Conservation (phyloP, 1,140 invertebrate species). For the Eciton burchellii region DNA sequence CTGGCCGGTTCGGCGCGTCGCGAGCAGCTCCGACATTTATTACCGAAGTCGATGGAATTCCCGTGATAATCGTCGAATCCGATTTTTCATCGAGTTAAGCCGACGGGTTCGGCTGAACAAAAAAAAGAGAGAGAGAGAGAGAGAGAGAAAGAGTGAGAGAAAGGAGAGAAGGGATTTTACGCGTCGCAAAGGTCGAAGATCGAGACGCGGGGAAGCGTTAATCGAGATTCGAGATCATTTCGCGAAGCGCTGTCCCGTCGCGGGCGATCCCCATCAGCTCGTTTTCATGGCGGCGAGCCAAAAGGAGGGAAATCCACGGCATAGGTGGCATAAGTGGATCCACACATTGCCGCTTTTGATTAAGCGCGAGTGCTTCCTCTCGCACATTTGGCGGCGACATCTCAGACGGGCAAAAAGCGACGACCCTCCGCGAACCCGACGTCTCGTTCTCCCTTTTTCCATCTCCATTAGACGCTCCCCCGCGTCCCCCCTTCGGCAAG, state of each 20-base stretch:
- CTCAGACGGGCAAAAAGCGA: constrained; percentile 78
- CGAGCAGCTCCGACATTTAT: not conserved
- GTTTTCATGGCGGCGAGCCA: constrained; percentile 2
- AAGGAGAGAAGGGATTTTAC: not conserved
- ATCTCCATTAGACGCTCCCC: constrained; percentile 61
- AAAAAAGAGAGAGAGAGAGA: no score
- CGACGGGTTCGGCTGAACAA: no score
- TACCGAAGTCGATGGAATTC: not conserved
- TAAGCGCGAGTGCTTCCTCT: constrained; percentile 68
- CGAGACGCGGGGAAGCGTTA: not conserved
- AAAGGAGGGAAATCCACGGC: constrained; percentile 68
- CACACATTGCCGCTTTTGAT: constrained; percentile 77
- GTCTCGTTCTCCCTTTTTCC: constrained; percentile 63
- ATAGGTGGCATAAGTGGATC: constrained; percentile 75
- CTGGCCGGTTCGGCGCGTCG: no score
- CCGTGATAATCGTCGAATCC: not conserved
- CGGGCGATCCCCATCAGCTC: constrained; percentile 6
- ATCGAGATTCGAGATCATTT: not conserved
- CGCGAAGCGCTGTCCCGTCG: constrained; percentile 17
- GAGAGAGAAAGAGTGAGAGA: not conserved
- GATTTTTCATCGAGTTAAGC: not conserved
- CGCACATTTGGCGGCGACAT: constrained; percentile 77
- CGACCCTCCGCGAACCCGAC: constrained; percentile 68
- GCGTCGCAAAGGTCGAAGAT: not conserved
- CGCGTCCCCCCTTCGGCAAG: constrained; percentile 55